A percentile compares a stretch with the other conserved stretches of the same genome.
Evolutionary conservation across 2,888 invertebrate species (phyloP).

Genomic region (Gryllus longicercus): DNA sequence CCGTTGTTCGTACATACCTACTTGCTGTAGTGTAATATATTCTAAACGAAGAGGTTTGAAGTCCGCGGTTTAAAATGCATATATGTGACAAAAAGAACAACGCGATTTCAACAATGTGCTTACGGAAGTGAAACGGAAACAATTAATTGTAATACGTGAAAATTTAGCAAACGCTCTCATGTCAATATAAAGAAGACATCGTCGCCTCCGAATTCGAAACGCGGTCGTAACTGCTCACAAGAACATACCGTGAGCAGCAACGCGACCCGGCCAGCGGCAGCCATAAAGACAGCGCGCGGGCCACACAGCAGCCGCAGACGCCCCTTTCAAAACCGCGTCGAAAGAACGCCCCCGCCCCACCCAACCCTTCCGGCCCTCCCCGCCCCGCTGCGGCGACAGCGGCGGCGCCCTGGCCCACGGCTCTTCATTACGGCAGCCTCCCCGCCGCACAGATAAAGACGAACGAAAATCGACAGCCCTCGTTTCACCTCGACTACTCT

Average conservation of each 20-base stretch:
- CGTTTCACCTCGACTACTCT: not conserved
- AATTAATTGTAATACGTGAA: too few relatives aligned
- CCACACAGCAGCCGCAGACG: not conserved
- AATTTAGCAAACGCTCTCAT: too few relatives aligned
- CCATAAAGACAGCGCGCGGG: not conserved
- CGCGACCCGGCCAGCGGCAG: constrained; percentile 30
- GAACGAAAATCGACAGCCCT: constrained; percentile 5
- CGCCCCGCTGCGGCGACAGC: constrained; percentile 24
- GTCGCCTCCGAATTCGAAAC: too few relatives aligned
- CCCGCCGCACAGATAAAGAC: not conserved
- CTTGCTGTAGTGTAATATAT: too few relatives aligned
- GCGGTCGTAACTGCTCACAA: too few relatives aligned
- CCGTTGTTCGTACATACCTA: too few relatives aligned
- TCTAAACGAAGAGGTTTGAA: too few relatives aligned
- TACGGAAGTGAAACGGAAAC: too few relatives aligned
- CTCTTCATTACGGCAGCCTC: not conserved
- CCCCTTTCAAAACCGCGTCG: not conserved
- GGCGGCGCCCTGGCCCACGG: not conserved
- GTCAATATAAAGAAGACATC: too few relatives aligned
- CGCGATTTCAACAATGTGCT: too few relatives aligned
- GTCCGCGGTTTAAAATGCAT: too few relatives aligned
- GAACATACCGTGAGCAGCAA: not conserved
- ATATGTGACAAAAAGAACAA: too few relatives aligned
- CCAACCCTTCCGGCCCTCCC: constrained; percentile 33
- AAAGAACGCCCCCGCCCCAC: not conserved